Conservation (phyloP, 2,113 vertebrate species). For the Percopsis transmontana region DNA sequence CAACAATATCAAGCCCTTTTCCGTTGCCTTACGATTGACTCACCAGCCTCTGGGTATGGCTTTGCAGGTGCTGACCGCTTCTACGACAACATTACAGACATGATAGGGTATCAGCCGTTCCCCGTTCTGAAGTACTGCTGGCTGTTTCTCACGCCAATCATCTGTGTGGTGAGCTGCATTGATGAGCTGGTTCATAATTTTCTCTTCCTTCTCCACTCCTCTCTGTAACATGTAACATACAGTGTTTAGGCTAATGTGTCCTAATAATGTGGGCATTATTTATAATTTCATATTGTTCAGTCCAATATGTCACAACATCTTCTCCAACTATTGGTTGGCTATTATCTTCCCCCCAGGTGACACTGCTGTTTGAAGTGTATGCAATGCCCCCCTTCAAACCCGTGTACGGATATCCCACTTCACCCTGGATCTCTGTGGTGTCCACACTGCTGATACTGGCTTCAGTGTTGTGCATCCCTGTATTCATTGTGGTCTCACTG, state of each 20-base stretch:
- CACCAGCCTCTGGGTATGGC: neutral
- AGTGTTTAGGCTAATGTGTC: too few species aligned
- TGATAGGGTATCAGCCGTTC: slow-evolving; percentile 77
- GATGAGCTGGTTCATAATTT: neutral
- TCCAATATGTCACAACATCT: too few species aligned
- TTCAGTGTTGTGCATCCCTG: slow-evolving; percentile 72
- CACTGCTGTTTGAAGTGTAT: slow-evolving; percentile 43
- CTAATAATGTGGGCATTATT: too few species aligned
- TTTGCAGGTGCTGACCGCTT: slow-evolving; percentile 78
- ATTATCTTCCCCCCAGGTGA: slow-evolving; percentile 47
- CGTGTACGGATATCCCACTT: neutral
- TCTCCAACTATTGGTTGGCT: too few species aligned
- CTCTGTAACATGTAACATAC: too few species aligned
- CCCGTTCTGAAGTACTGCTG: slow-evolving; percentile 80
- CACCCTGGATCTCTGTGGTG: neutral
- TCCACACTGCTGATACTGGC: slow-evolving; percentile 47
- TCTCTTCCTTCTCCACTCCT: too few species aligned
- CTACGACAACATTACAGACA: slow-evolving; percentile 81
- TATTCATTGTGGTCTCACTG: slow-evolving; percentile 56
- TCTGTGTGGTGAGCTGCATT: slow-evolving; percentile 71
- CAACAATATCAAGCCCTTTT: neutral
- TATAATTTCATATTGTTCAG: neutral
- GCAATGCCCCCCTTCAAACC: rapidly evolving
- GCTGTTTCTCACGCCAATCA: slow-evolving; percentile 77
- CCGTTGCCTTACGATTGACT: neutral